Evolutionary conservation across 2,113 vertebrate species (phyloP).

Genomic region (Todiramphus saurophagus): DNA sequence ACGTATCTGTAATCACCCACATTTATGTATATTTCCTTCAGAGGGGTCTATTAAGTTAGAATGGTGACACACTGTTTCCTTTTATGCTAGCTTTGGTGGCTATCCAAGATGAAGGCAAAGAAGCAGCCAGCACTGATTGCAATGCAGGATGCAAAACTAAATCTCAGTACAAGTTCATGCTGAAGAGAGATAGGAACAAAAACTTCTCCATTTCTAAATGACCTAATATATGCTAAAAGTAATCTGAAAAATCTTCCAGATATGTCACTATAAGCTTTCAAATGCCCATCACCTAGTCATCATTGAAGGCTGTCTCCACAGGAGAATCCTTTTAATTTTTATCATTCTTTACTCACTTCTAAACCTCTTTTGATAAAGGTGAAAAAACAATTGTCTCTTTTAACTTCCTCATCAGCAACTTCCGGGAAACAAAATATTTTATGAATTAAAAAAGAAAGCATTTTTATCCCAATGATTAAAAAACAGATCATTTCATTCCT

Average conservation of each 20-base stretch:
- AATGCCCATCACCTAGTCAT: background rate
- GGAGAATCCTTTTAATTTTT: background rate
- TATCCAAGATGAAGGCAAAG: background rate
- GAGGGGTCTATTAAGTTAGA: background rate
- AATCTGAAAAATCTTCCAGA: background rate
- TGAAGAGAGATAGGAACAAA: background rate
- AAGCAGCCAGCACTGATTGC: background rate
- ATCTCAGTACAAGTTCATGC: background rate
- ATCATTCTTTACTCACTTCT: background rate
- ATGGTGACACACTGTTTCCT: background rate
- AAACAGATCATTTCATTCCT: background rate
- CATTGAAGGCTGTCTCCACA: background rate
- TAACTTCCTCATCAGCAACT: background rate
- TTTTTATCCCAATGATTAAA: background rate
- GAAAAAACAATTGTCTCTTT: background rate
- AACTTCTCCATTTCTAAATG: background rate
- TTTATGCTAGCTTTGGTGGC: background rate
- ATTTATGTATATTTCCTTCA: background rate
- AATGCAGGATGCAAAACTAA: background rate
- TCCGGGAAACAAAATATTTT: background rate
- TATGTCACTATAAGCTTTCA: background rate
- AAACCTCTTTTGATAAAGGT: background rate
- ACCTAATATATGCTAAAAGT: background rate
- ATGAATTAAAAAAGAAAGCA: background rate
- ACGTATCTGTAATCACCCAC: background rate